Evolutionary conservation across 1,140 invertebrate species (phyloP), one percentile per base, ranked within the genome.

Genomic region (Lordiphosa clarofinis): DNA sequence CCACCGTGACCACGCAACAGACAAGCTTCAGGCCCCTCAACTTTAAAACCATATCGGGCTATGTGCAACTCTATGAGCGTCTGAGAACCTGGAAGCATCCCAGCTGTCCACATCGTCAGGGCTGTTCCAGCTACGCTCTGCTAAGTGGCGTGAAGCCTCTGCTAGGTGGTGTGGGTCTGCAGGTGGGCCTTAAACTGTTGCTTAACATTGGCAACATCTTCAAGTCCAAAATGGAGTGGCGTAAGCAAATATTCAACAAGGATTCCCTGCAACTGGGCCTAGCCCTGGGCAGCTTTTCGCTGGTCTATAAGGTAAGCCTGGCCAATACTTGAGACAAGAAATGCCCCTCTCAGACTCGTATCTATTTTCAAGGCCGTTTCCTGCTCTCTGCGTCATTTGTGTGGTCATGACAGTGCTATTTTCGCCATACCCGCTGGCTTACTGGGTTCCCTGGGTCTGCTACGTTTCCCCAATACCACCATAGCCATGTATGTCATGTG

Each of bases 401-500:
- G 88, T 10, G 89, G 91, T 4, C 89, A 90, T 71, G 93, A 94
- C 87, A 90, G 90, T 13, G 75, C 90, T 11, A 73, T 82, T 28
- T 90, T 90, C 79, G 92, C 93, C 35, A 90, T 94, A 65, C 91
- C 92, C 36, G 92, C 93, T 53, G 92, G 92, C 36, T 71, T 93
- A 52, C 39, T 93, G 28, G 92, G 92, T 3, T 92, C 93, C 37
- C 73, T 92, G 19, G 89, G 92, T 9, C 93, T 94, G 87, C 84
- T 88, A 10, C 90, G 91, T 44, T 94, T 92, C 88, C 92, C 92
- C 37, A 92, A 92, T 69, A 93, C 90, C 36, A 93, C 93, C 1
- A 89, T 94, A 59, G 91, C 93, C 36, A 87, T 94, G 2, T 94
- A 94, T 78, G 90, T 94, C 9, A 91, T 93, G 90, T 94, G 93